Evolutionary conservation across 2,113 vertebrate genomes (phyloP), one percentile per base, ranked within the genome.

Genomic region (Sitta europaea): DNA sequence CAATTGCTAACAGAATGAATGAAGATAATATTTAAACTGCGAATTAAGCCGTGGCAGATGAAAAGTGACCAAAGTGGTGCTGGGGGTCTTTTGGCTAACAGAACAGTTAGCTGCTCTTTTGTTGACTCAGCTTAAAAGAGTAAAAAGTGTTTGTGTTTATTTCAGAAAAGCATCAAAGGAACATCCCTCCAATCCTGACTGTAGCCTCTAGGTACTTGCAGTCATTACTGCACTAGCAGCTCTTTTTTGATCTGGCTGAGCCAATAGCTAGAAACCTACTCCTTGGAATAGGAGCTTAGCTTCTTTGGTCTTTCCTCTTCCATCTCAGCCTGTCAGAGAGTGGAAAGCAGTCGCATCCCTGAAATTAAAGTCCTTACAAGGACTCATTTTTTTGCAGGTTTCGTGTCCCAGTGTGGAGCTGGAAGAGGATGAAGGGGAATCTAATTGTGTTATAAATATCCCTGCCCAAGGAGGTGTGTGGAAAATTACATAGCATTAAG

Each of bases 151-250:
- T 93, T 82, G 47, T 77, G 40, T 90, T 88, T 96, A 76, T 96
- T 91, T 77, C 71, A 92, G 29, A 51, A 82, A 94, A 91, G 73
- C 63, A 88, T 83, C 78, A 90, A 90, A 94, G 58, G 19, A 7
- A 2, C 50, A 88, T 75, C 29, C 21, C 92, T 84, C 54, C 71
- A 92, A 27, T 76, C 51, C 51, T 88, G 82, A 54, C 42, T 35
- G 12, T 79, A 86, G 54, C 79, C 82, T 90, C 54, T 65, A 85
- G 74, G 62, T 73, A 73, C 27, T 62, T 61, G 25, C 22, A 70
- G 36, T 58, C 58, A 93, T 88, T 88, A 47, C 58, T 70, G 63
- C 66, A 90, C 27, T 2, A 82, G 68, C 38, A 78, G 33, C 12
- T 61, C 40, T 50, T 65, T 92, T 83, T 80, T 90, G 71, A 85